Base-by-base conservation (phyloP, 2,888 invertebrate species). In the Morpho helenor region DNA sequence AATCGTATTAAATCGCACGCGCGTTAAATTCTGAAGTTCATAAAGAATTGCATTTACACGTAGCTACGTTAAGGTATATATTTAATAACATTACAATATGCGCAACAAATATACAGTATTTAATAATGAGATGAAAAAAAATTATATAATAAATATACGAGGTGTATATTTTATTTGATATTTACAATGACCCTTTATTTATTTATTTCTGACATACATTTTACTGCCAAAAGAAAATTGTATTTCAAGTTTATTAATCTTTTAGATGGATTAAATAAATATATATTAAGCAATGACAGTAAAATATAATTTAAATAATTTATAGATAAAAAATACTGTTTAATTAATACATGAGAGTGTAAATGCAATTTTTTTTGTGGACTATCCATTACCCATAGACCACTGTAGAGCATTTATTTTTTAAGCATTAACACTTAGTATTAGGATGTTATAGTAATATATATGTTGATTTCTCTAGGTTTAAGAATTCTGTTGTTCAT, bases 371-470 rank as follows among this genome's bases (percentile, higher is more conserved):
- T 42, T 52, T 45, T 53, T 7, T 65, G 56, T 62, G 61, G 47
- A 62, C 58, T 57, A 59, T 61, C 16, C 45, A 53, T 55, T 50
- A 44, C 9, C 63, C 59, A 73, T 76, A 82, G 74, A 75, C 75
- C 82, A 80, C 76, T 70, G 76, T 86, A 86, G 86, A 77, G 90
- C 88, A 89, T 89, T 89, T 90, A 88, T 83, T 80, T 57, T 81
- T 58, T 88, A 89, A 90, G 88, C 79, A 87, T 87, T 87, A 88
- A 88, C 84, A 88, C 84, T 63, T 84, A 82, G 76, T 58, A 58
- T 39, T 88, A 88, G 82, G 68, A 83, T 83, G 86, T 87, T 87
- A 89, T 83, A 89, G 83, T 89, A 90, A 90, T 90, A 89, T 89
- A 89, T 89, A 85, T 78, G 88, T 89, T 90, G 88, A 86, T 85